These are phyloP conservation scores for Heliocidaris tuberculata DNA, from an alignment of 35 echinoderm and acorn worm species.

Conservation along the genomic window DNA sequence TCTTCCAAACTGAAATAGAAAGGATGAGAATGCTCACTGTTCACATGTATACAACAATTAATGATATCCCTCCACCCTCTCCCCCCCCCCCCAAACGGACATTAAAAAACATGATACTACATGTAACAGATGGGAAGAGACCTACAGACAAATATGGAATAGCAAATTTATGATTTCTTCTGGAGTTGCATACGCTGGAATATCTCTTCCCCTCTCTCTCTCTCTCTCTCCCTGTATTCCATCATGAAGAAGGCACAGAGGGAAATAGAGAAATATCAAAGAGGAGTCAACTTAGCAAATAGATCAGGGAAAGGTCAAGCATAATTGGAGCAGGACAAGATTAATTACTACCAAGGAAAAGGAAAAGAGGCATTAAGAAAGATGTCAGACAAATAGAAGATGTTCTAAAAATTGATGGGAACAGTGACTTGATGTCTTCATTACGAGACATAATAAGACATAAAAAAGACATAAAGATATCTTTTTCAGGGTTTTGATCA, in stretches of 20 bases:
- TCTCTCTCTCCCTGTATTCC: too few species aligned
- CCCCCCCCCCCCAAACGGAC: too few species aligned
- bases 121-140: not conserved
- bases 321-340: conserved; percentile 1
- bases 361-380: not conserved
- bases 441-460: not conserved
- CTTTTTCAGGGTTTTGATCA: not conserved
- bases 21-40: too few species aligned
- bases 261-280: too few species aligned
- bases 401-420: too few species aligned
- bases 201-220: too few species aligned
- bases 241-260: not conserved
- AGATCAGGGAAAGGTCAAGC: not conserved
- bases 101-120: not conserved
- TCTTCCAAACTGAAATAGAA: too few species aligned
- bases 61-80: too few species aligned
- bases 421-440: not conserved
- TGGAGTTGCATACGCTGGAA: too few species aligned
- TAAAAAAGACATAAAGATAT: not conserved
- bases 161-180: not conserved
- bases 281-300: not conserved
- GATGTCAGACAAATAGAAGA: not conserved
- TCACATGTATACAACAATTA: too few species aligned
- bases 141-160: not conserved
- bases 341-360: not conserved